A percentile compares a stretch with the other conserved stretches of the same genome.
phyloP scores from a whole-genome alignment of 2,113 vertebrate genomes.

The Eublepharis macularius region DNA sequence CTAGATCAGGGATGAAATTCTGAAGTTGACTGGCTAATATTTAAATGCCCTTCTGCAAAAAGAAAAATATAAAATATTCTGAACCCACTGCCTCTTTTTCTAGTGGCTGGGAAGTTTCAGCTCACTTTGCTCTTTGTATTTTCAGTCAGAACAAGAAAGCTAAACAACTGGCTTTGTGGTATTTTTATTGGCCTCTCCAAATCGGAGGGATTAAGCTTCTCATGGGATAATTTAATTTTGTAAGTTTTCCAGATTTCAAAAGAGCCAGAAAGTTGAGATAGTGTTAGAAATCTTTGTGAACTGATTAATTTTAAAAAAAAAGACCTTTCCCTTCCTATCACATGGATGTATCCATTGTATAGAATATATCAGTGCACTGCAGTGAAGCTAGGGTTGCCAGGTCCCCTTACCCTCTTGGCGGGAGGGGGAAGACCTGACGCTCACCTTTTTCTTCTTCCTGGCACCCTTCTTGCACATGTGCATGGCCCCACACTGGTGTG shows the following conservation, averaged over 20 bases:
- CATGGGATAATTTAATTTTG: conserved; percentile 55
- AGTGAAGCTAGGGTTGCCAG: too few species aligned
- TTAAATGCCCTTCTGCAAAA: conserved; percentile 13
- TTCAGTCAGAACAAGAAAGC: conserved; percentile 54
- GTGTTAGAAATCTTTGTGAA: conserved; percentile 42
- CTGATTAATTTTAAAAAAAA: conserved; percentile 26
- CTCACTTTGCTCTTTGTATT: conserved; percentile 63
- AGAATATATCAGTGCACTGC: neutral
- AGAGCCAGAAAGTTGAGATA: conserved; percentile 49
- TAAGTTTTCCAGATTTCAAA: conserved; percentile 55
- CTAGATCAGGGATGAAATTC: conserved; percentile 9
- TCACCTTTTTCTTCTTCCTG: too few species aligned
- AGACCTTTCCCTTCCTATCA: neutral
- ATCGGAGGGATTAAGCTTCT: conserved; percentile 60
- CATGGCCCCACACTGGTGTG: too few species aligned
- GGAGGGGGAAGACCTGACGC: too few species aligned
- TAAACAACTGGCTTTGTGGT: conserved; percentile 59
- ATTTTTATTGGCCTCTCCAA: conserved; percentile 64
- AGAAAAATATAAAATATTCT: conserved; percentile 43
- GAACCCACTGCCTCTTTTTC: conserved; percentile 54
- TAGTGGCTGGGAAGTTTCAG: conserved; percentile 54
- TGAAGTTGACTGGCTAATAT: neutral
- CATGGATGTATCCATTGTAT: neutral
- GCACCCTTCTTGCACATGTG: too few species aligned
- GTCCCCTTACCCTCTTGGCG: too few species aligned